A percentile compares a stretch with the other conserved stretches of the same genome.
Conservation (phyloP, 2,888 invertebrate species). For the Hirtodrosophila alboralis region DNA sequence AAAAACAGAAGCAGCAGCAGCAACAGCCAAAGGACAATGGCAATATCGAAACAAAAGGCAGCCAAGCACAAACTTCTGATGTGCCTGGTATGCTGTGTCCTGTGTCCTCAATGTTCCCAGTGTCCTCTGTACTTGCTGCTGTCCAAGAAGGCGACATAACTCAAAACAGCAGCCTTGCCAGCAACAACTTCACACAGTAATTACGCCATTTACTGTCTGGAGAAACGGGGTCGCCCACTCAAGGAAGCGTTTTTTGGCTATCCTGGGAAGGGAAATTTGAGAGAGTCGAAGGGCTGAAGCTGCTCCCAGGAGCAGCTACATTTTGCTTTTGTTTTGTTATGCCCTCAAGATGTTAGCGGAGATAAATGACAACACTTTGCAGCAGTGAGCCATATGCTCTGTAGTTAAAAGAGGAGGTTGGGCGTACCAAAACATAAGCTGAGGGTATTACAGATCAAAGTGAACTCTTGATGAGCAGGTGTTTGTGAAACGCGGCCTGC, state of each 20-base stretch:
- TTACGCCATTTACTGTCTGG: slow-evolving; percentile 78
- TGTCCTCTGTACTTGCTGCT: slow-evolving; percentile 10
- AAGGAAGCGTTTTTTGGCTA: slow-evolving; percentile 62
- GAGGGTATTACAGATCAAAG: slow-evolving; percentile 66
- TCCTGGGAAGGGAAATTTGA: slow-evolving; percentile 23
- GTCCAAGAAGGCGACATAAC: slow-evolving; percentile 68
- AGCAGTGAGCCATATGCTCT: slow-evolving; percentile 57
- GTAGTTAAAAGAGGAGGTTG: slow-evolving; percentile 1
- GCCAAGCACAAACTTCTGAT: slow-evolving; percentile 58
- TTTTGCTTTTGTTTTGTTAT: slow-evolving; percentile 53
- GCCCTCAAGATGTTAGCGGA: slow-evolving; percentile 71
- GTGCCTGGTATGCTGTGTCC: slow-evolving; percentile 14
- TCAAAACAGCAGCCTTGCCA: slow-evolving; percentile 64
- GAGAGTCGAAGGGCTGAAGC: slow-evolving; percentile 12
- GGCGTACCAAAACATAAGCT: slow-evolving; percentile 40
- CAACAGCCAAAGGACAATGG: slow-evolving; percentile 56
- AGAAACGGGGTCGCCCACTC: slow-evolving; percentile 74
- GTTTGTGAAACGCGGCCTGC: slow-evolving; percentile 33
- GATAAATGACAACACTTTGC: slow-evolving; percentile 77
- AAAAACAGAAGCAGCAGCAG: slow-evolving; percentile 14
- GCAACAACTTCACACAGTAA: slow-evolving; percentile 74
- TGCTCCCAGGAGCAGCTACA: slow-evolving; percentile 19
- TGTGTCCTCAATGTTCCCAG: slow-evolving; percentile 6
- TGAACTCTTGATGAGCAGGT: slow-evolving; percentile 57
- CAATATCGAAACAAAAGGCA: slow-evolving; percentile 70